Evolutionary conservation across 53 echinoderm and acorn worm genomes (phyloP).

Genomic region (Stichopus horrens): DNA sequence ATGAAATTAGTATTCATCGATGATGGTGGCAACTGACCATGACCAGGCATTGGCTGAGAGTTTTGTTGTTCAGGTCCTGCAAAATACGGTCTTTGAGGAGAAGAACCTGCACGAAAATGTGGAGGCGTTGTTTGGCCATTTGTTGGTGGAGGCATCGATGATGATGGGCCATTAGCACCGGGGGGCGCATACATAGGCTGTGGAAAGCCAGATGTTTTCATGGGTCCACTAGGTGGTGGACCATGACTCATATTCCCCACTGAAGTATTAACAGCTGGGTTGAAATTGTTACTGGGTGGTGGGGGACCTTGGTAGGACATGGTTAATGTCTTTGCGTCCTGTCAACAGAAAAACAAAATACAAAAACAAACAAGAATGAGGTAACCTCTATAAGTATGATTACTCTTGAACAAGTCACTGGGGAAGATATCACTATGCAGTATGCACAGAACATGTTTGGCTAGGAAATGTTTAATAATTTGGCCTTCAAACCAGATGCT

Average conservation of each 20-base stretch:
- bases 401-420: too few relatives aligned
- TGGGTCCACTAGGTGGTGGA: slow-evolving; percentile 1
- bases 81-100: slow-evolving; percentile 21
- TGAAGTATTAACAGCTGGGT: slow-evolving; percentile 18
- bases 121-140: slow-evolving; percentile 23
- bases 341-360: background rate
- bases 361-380: background rate
- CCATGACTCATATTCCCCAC: background rate
- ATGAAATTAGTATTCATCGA: background rate
- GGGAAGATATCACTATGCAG: too few relatives aligned
- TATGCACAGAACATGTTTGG: too few relatives aligned
- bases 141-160: slow-evolving; percentile 18
- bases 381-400: background rate
- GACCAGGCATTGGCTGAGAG: background rate
- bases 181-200: slow-evolving; percentile 29
- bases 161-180: slow-evolving; percentile 17
- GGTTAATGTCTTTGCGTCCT: background rate
- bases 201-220: background rate
- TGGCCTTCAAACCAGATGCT: too few relatives aligned
- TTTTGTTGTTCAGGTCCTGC: background rate
- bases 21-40: background rate
- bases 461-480: too few relatives aligned
- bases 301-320: slow-evolving; percentile 46
- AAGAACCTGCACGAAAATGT: background rate
- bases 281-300: slow-evolving; percentile 25